Evolutionary conservation across 1,140 invertebrate species (phyloP), one percentile per base, ranked within the genome.

Genomic region (Drosophila bipectinata): DNA sequence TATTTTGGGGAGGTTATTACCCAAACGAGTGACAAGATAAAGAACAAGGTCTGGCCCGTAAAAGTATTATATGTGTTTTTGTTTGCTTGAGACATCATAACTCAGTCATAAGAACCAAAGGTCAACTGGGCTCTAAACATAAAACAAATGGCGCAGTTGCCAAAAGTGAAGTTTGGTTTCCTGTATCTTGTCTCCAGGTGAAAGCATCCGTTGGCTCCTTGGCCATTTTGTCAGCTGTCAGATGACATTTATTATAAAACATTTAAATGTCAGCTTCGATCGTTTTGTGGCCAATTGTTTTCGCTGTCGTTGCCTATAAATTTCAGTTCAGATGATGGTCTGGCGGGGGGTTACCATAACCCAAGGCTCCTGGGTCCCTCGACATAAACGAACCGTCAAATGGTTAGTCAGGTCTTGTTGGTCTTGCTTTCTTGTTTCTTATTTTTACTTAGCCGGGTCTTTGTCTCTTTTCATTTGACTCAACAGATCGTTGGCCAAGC

Each of bases 171-270:
- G 21, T 21, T 21, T 21, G 21, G 64, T 53, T 77, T 69, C 73
- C 80, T 32, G 15, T 21, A 21, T 3, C 21, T 21, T 3, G 21
- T 21, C 21, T 21, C 72, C 79, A 82, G 74, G 79, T 82, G 76
- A 79, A 80, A 73, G 61, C 64, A 63, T 12, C 10, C 3, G 1
- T 10, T 4, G 10, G 45, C 30, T 67, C 34, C 61, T 72, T 37
- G 52, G 59, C 72, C 63, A 83, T 57, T 64, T 80, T 85, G 81
- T 79, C 78, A 68, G 83, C 71, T 87, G 82, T 87, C 82, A 82
- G 68, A 68, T 87, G 82, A 55, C 82, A 87, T 84, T 80, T 85
- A 80, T 77, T 84, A 80, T 80, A 85, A 84, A 84, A 85, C 81
- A 84, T 87, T 87, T 77, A 87, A 87, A 88, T 87, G 82, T 87